Evolutionary conservation across 2,888 invertebrate genomes (phyloP).

Genomic region (Parnassius apollo): DNA sequence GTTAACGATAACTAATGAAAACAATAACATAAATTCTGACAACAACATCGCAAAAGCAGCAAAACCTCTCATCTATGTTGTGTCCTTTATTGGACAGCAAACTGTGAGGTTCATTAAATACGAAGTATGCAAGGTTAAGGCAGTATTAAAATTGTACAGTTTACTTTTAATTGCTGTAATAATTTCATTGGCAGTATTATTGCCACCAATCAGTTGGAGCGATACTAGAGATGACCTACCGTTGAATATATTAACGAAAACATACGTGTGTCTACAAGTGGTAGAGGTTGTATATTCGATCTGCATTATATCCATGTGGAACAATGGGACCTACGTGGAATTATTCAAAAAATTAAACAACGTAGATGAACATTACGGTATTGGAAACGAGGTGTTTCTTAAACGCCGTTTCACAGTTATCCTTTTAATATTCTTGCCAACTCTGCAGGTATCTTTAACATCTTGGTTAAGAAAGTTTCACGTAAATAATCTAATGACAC

Average conservation of each 20-base stretch:
- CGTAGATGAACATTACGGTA: conserved; percentile 44
- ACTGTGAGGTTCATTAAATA: conserved; percentile 40
- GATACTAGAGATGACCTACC: conserved; percentile 49
- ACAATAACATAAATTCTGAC: conserved; percentile 25
- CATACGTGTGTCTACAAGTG: conserved; percentile 38
- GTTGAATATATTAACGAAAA: conserved; percentile 49
- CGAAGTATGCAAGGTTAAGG: conserved; percentile 33
- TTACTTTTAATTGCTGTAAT: conserved; percentile 37
- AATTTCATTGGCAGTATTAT: conserved; percentile 29
- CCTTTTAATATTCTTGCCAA: conserved; percentile 37
- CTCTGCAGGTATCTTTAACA: conserved; percentile 33
- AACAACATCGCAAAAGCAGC: conserved; percentile 42
- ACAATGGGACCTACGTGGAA: conserved; percentile 40
- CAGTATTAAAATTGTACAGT: conserved; percentile 42
- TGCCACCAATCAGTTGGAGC: conserved; percentile 44
- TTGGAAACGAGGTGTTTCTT: conserved; percentile 36
- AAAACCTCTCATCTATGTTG: conserved; percentile 48
- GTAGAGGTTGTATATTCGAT: conserved; percentile 45
- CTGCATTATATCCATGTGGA: conserved; percentile 41
- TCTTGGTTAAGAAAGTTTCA: conserved; percentile 40
- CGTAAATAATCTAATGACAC: conserved; percentile 40
- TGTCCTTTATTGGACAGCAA: conserved; percentile 47
- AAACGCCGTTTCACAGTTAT: conserved; percentile 39
- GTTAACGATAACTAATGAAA: conserved; percentile 31
- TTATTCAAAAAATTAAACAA: conserved; percentile 46